Base-by-base conservation (phyloP, 2,113 vertebrate species). In the Labeo rohita region DNA sequence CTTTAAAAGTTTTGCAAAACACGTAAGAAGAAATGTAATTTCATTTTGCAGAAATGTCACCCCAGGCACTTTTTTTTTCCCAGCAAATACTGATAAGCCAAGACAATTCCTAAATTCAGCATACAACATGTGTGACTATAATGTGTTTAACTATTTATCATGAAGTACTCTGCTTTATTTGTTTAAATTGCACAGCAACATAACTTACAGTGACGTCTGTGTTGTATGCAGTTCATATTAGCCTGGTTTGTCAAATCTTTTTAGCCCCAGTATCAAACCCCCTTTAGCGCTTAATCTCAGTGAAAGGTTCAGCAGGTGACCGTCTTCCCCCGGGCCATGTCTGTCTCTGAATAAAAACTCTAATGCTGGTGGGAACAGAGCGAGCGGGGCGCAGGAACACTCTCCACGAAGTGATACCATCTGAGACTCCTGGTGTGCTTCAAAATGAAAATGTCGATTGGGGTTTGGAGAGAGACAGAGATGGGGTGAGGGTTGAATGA, bases 281-380 rank as follows among this genome's bases (percentile, higher is more conserved):
- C 82, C 83, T 89, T 89, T 85, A 89, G 89, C 43, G 7, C 47
- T 80, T 70, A 84, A 74, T 84, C 73, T 85, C 84, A 86, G 85
- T 72, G 36, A 84, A 88, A 91, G 47, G 87, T 76, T 86, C 84
- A 73, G 50, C 66, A 80, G 87, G 78, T 87, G 36, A 84, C 70
- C 16, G 47, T 50, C 34, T 49, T 68, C 61, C 61, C 77, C 5
- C 7, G 0, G 75, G 86, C 50, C 63, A 61, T 45, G 74, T 65
- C 73, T 79, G 74, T 36, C 10, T 61, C 36, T 50, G 65, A 86
- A 88, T 85, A 83, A 82, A 84, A 76, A 70, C 63, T 39, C 49
- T 74, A 52, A 36, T 84, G 43, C 63, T 61, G 65, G 50, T 79
- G 65, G 61, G 54, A 76, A 78, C 36, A 68, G 2, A 34, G 63